Base-by-base conservation (phyloP, 2,797 vertebrate species). In the Protosalanx chinensis region DNA sequence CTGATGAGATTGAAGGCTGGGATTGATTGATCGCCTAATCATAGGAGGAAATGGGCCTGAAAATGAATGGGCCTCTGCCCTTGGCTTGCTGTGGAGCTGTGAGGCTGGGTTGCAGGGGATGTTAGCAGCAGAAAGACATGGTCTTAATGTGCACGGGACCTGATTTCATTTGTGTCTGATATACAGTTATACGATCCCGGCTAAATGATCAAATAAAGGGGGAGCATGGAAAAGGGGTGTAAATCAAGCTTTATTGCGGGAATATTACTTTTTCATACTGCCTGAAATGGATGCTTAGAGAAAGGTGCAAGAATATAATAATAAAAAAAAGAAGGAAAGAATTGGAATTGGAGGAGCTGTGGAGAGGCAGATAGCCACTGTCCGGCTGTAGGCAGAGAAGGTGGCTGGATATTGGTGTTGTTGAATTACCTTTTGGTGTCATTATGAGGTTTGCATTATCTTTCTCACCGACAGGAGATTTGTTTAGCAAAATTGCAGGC, bases 11-110 rank as follows among this genome's bases (percentile, higher is more conserved):
- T 93, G 93, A 94, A 93, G 93, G 91, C 91, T 90, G 82, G 90
- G 91, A 94, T 94, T 94, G 93, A 94, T 94, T 94, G 93, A 94
- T 94, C 88, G 89, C 91, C 93, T 94, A 94, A 94, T 94, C 93
- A 94, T 93, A 91, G 89, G 90, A 93, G 93, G 93, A 94, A 94
- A 94, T 94, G 93, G 93, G 91, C 91, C 93, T 93, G 93, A 94
- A 94, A 94, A 94, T 94, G 92, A 94, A 94, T 92, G 92, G 91
- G 86, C 93, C 91, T 92, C 90, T 94, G 93, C 93, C 93, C 93
- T 93, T 93, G 93, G 92, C 91, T 92, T 86, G 88, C 88, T 81
- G 82, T 88, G 86, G 86, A 89, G 87, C 85, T 85, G 85, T 87
- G 87, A 80, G 79, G 87, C 89, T 88, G 89, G 90, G 81, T 91